Conservation (phyloP, 2,888 invertebrate species). For the Tinea trinotella region DNA sequence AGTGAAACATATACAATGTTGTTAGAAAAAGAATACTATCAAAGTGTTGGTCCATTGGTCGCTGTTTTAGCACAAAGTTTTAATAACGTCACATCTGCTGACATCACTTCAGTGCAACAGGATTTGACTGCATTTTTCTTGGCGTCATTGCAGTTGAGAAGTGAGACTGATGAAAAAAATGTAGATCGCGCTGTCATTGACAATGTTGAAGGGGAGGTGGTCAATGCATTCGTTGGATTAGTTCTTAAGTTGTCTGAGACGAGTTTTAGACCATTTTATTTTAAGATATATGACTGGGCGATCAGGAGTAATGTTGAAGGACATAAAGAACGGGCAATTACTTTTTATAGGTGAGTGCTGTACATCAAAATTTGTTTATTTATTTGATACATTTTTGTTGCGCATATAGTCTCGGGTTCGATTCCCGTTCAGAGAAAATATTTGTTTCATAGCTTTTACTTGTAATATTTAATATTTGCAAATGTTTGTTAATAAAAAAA, state of each 20-base stretch:
- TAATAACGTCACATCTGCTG: constrained; percentile 71
- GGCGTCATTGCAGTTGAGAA: constrained; percentile 77
- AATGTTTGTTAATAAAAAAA: too few relatives aligned
- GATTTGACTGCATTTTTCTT: constrained; percentile 84
- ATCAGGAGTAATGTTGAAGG: constrained; percentile 71
- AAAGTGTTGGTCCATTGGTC: constrained; percentile 81
- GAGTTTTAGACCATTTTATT: constrained; percentile 90
- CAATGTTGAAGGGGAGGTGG: constrained; percentile 79
- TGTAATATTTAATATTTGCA: too few relatives aligned
- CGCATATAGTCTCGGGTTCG: too few relatives aligned
- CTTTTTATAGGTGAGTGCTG: constrained; percentile 83
- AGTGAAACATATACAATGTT: constrained; percentile 76
- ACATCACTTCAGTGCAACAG: constrained; percentile 76
- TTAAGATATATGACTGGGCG: constrained; percentile 91
- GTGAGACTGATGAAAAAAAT: constrained; percentile 54
- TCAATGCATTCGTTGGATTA: constrained; percentile 83
- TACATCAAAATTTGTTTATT: too few relatives aligned
- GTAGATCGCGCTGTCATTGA: constrained; percentile 55
- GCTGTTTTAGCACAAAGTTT: constrained; percentile 82
- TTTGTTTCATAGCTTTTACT: too few relatives aligned
- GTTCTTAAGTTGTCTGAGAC: constrained; percentile 91
- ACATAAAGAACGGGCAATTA: constrained; percentile 78
- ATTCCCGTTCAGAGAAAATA: too few relatives aligned
- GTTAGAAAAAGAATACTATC: constrained; percentile 70
- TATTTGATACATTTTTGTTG: too few relatives aligned